Conservation (phyloP, 2,797 vertebrate species). For the Phyllotis vaccarum region DNA sequence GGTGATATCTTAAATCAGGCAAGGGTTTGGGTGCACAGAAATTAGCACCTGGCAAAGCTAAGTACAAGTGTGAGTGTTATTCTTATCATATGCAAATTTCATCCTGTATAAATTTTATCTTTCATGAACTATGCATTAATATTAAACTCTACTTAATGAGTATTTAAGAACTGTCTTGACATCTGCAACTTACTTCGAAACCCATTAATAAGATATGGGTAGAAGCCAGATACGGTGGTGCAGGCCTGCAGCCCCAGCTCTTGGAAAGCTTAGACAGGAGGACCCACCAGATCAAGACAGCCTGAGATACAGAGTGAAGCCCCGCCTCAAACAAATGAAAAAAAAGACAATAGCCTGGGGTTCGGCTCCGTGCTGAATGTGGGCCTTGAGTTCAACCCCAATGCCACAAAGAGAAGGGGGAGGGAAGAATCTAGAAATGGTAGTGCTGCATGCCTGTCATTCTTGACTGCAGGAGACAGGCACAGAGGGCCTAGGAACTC, state of each 20-base stretch:
- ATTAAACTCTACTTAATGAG: background rate
- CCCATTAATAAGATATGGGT: background rate
- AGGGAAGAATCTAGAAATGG: background rate
- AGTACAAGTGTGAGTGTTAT: background rate
- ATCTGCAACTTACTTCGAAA: slow-evolving; percentile 15
- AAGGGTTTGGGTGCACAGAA: background rate
- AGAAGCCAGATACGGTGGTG: background rate
- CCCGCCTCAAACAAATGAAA: background rate
- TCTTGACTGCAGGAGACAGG: background rate
- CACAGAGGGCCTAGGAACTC: background rate
- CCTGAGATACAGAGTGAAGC: background rate
- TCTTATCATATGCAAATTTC: background rate
- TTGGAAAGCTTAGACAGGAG: background rate
- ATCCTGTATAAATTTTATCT: background rate
- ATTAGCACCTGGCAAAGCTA: background rate
- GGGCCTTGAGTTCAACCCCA: background rate
- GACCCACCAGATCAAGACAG: background rate
- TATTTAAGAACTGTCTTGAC: background rate
- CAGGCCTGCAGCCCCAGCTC: background rate
- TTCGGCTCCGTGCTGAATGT: background rate
- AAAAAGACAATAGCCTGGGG: background rate
- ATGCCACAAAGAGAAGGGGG: background rate
- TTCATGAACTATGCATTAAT: background rate
- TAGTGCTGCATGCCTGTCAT: background rate
- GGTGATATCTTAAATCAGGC: background rate